Evolutionary conservation across 2,113 vertebrate species (phyloP).

Genomic region (Rhinopomastus cyanomelas): DNA sequence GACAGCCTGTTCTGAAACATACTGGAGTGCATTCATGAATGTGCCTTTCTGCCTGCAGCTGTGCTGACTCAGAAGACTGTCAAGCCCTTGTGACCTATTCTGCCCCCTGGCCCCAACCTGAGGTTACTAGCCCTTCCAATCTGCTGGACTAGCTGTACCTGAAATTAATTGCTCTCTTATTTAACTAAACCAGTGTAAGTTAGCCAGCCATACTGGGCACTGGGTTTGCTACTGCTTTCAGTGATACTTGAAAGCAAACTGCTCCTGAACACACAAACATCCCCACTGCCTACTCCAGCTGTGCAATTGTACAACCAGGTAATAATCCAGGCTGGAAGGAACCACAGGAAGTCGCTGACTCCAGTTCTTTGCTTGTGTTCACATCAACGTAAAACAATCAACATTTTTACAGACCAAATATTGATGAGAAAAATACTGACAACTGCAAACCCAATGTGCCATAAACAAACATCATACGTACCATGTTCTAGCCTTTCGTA

Average conservation of each 20-base stretch:
- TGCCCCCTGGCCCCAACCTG: not conserved
- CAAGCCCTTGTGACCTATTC: too few relatives aligned
- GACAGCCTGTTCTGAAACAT: not conserved
- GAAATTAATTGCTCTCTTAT: not conserved
- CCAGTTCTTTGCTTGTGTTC: not conserved
- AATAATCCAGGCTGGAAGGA: not conserved
- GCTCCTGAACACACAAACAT: not conserved
- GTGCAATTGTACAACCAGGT: not conserved
- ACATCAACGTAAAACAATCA: not conserved
- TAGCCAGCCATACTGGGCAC: not conserved
- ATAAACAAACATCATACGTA: slow-evolving; percentile 72
- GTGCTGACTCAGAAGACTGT: not conserved
- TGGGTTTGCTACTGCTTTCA: not conserved
- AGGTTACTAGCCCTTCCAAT: not conserved
- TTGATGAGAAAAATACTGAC: not conserved
- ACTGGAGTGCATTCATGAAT: not conserved
- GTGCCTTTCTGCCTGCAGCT: not conserved
- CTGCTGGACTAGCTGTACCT: not conserved
- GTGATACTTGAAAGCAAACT: not conserved
- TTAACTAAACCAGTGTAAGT: not conserved
- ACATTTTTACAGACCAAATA: not conserved
- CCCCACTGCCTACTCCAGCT: too few relatives aligned
- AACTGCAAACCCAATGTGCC: not conserved
- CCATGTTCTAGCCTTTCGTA: slow-evolving; percentile 97
- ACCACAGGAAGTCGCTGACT: not conserved